Evolutionary conservation across 2,113 vertebrate genomes (phyloP).

Genomic region (Hipposideros armiger): DNA sequence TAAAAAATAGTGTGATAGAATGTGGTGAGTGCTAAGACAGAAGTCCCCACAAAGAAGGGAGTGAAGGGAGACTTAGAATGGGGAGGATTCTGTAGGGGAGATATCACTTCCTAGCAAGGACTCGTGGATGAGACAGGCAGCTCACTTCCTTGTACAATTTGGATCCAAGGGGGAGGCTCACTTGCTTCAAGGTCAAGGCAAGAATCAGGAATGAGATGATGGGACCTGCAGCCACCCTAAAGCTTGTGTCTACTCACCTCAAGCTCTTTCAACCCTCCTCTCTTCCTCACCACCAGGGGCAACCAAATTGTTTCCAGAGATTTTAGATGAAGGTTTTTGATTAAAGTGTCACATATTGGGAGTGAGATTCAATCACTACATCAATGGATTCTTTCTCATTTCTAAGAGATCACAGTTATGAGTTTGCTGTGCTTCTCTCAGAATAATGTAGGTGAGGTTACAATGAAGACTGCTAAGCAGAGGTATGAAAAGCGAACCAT

Average conservation of each 20-base stretch:
- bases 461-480: background rate
- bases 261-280: background rate
- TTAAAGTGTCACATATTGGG: background rate
- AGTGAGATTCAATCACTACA: background rate
- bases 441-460: background rate
- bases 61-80: background rate
- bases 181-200: background rate
- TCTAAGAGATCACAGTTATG: background rate
- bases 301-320: background rate
- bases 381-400: background rate
- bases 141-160: background rate
- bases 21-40: background rate
- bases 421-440: background rate
- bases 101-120: background rate
- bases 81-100: background rate
- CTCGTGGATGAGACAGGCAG: background rate
- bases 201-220: fast-evolving
- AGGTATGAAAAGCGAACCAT: too few relatives aligned
- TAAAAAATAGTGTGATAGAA: background rate
- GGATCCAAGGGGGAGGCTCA: background rate
- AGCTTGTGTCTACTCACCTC: background rate
- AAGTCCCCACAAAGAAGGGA: background rate
- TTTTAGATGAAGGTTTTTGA: background rate
- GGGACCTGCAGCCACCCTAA: background rate
- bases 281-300: background rate